Base-by-base conservation (phyloP, 2,113 vertebrate genomes). In the Cyphomyrus plagiostoma region DNA sequence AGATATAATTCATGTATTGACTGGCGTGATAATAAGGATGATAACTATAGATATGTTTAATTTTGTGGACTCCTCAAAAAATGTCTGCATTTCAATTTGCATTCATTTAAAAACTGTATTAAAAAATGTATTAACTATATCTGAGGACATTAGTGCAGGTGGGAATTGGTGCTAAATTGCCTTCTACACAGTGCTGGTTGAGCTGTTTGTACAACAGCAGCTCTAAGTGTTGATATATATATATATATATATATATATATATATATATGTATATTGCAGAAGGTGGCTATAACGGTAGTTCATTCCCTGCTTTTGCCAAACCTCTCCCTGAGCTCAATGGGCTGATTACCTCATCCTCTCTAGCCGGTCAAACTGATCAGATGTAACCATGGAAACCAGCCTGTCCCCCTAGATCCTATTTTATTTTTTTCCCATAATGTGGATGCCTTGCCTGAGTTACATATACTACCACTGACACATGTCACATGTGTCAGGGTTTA, bases 381-480 rank as follows among this genome's bases (percentile, higher is more conserved):
- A 92, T 39, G 95, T 95, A 94, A 92, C 96, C 94, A 96, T 96
- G 93, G 95, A 94, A 95, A 96, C 96, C 91, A 91, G 87, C 86
- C 91, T 92, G 90, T 92, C 93, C 93, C 93, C 89, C 88, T 91
- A 90, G 90, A 92, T 90, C 74, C 91, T 66, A 84, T 82, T 23
- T 91, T 93, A 87, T 90, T 91, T 62, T 86, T 90, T 90, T 35
- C 30, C 35, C 74, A 80, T 89, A 91, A 92, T 90, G 92, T 88
- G 92, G 92, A 93, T 83, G 90, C 88, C 92, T 90, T 90, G 45
- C 84, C 90, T 85, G 89, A 86, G 48, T 89, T 91, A 90, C 87
- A 91, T 90, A 62, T 88, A 39, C 77, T 89, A 88, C 83, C 89
- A 88, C 87, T 87, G 90, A 89, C 23, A 83, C 80, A 80, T 62